Evolutionary conservation across 2,888 invertebrate species (phyloP).

Genomic region (Drosophila aldrichi): DNA sequence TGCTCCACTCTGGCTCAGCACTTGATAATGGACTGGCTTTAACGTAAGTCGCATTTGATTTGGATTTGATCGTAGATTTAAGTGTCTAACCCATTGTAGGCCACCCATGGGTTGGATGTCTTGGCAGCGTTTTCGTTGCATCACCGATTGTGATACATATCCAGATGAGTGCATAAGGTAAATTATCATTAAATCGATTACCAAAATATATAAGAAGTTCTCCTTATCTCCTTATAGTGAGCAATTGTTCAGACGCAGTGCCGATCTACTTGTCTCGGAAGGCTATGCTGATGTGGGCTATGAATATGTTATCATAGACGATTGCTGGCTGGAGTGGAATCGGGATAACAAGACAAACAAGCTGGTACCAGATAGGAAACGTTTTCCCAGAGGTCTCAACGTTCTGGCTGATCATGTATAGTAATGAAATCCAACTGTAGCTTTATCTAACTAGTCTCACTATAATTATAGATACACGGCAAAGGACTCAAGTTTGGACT

Average conservation of each 20-base stretch:
- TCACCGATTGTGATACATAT: slow-evolving; percentile 87
- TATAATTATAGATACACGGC: slow-evolving; percentile 87
- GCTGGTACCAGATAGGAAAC: slow-evolving; percentile 88
- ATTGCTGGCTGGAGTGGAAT: slow-evolving; percentile 90
- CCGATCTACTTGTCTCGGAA: slow-evolving; percentile 88
- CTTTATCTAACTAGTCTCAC: neutral
- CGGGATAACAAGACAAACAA: slow-evolving; percentile 87
- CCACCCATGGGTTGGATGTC: slow-evolving; percentile 90
- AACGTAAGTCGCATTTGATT: slow-evolving; percentile 36
- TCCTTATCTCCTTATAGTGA: slow-evolving; percentile 86
- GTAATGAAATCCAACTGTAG: fast-evolving
- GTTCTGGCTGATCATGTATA: slow-evolving; percentile 90
- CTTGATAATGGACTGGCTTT: slow-evolving; percentile 88
- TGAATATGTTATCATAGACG: slow-evolving; percentile 90
- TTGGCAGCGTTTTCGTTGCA: slow-evolving; percentile 89
- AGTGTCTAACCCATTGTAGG: slow-evolving; percentile 78
- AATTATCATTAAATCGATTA: neutral
- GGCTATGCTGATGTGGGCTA: slow-evolving; percentile 91
- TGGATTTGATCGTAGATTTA: neutral
- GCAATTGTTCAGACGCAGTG: slow-evolving; percentile 87
- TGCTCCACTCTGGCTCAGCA: slow-evolving; percentile 35
- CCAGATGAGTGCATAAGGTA: slow-evolving; percentile 89
- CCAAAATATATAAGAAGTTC: neutral
- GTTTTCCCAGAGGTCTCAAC: slow-evolving; percentile 91
- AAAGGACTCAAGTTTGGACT: slow-evolving; percentile 91